Evolutionary conservation across 2,113 vertebrate species (phyloP), one percentile per base, ranked within the genome.

Genomic region (Cebidichthys violaceus): DNA sequence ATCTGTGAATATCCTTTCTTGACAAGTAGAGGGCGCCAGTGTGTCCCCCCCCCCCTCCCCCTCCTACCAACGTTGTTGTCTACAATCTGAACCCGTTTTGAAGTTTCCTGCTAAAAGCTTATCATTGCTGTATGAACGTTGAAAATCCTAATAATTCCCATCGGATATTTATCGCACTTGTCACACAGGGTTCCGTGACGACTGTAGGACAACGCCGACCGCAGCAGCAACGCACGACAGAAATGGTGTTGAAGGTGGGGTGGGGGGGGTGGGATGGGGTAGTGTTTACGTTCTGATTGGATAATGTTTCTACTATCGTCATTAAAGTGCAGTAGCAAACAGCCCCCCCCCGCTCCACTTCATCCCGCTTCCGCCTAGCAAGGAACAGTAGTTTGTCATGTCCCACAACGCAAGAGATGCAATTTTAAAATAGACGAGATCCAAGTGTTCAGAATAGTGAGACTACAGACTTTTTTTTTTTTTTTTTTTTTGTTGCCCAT

Each of bases 281-380:
- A 75, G 81, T 83, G 80, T 90, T 91, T 77, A 83, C 81, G 70
- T 79, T 88, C 76, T 83, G 82, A 86, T 84, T 64, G 54, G 82
- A 75, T 71, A 64, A 70, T 52, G 52, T 82, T 67, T 83, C 78
- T 71, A 73, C 77, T 85, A 39, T 78, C 90, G 65, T 88, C 79
- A 83, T 83, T 67, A 77, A 77, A 88, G 86, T 87, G 88, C 67
- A 89, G 84, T 77, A 54, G 77, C 79, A 75, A 61, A 66, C 75
- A 14, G 70, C 81, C 74, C 70, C 73, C 67, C 81, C 74, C 70
- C 73, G 75, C 77, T 89, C 84, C 89, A 90, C 86, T 59, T n/a
- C n/a, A n/a, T n/a, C n/a, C n/a, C n/a, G n/a, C n/a, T n/a, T n/a
- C n/a, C n/a, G n/a, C 83, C 75, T 84, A 86, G 86, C 59, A 70